These are phyloP conservation scores for Perizoma affinitatum DNA, from an alignment of 2,888 invertebrate genomes.

Conservation along the genomic window DNA sequence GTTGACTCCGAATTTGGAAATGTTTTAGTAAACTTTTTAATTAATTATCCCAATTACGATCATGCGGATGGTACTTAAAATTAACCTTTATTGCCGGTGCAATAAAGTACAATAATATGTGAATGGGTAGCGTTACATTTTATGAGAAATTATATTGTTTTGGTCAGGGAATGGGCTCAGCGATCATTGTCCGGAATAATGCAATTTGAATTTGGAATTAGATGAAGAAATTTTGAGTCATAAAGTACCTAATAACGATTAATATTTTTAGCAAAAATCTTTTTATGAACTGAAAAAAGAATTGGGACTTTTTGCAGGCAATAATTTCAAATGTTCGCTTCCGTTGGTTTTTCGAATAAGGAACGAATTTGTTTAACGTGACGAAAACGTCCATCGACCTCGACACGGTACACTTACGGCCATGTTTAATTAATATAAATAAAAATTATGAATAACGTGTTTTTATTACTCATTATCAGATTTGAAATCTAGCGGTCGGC, in stretches of 20 bases:
- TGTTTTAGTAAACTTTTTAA: constrained; percentile 74
- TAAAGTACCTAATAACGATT: constrained; percentile 50
- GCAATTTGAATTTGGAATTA: constrained; percentile 75
- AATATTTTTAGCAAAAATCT: not conserved
- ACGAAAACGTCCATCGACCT: constrained; percentile 67
- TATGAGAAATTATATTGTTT: constrained; percentile 76
- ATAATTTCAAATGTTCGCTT: too few species aligned
- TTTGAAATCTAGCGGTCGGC: constrained; percentile 56
- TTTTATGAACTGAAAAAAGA: not conserved
- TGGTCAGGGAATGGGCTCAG: constrained; percentile 71
- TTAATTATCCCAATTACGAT: constrained; percentile 73
- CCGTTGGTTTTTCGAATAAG: not conserved
- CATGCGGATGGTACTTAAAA: constrained; percentile 38
- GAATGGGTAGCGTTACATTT: constrained; percentile 47
- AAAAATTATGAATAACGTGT: constrained; percentile 67
- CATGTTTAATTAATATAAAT: constrained; percentile 77
- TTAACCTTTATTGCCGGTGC: constrained; percentile 40
- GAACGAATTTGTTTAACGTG: constrained; percentile 39
- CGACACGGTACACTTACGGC: constrained; percentile 74
- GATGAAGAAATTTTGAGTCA: constrained; percentile 61
- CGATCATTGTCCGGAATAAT: constrained; percentile 71
- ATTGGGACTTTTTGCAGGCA: too few species aligned
- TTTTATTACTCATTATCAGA: constrained; percentile 67
- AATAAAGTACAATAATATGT: constrained; percentile 48
- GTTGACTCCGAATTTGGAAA: constrained; percentile 75